These are phyloP conservation scores for Lepus timidus DNA, from an alignment of 2,113 vertebrate genomes.

Conservation along the genomic window DNA sequence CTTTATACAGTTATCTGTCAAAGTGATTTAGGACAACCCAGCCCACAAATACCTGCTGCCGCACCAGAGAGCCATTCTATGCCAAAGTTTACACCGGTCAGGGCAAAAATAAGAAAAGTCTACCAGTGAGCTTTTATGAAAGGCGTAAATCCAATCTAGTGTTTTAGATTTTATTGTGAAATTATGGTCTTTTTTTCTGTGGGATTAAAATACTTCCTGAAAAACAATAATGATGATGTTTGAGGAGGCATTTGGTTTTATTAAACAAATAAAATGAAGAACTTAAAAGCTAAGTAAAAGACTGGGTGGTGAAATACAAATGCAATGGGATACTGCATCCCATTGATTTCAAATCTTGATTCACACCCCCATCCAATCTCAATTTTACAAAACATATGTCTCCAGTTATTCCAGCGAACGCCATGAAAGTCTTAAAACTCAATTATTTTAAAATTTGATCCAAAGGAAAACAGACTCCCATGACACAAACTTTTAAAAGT, in stretches of 20 bases:
- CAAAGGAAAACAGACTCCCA: background rate
- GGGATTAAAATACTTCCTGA: background rate
- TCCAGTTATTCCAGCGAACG: background rate
- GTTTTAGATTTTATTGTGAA: background rate
- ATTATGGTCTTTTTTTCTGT: background rate
- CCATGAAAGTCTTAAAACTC: background rate
- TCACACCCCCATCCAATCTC: background rate
- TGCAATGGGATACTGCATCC: background rate
- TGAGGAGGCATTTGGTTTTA: constrained; percentile 1
- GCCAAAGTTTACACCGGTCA: background rate
- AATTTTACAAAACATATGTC: background rate
- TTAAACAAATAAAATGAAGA: constrained; percentile 31
- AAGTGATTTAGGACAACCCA: background rate
- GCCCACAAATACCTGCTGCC: background rate
- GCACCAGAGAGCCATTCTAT: background rate
- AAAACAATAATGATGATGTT: background rate
- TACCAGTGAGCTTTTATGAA: background rate
- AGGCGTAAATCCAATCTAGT: background rate
- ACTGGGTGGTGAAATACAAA: background rate
- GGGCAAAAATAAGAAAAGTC: background rate
- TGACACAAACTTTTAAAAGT: background rate
- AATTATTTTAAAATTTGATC: background rate
- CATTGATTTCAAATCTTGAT: background rate
- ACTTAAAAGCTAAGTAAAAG: background rate
- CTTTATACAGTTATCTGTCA: background rate